Conservation (phyloP, 2,888 invertebrate species). For the Acanthosepion lycidas region DNA sequence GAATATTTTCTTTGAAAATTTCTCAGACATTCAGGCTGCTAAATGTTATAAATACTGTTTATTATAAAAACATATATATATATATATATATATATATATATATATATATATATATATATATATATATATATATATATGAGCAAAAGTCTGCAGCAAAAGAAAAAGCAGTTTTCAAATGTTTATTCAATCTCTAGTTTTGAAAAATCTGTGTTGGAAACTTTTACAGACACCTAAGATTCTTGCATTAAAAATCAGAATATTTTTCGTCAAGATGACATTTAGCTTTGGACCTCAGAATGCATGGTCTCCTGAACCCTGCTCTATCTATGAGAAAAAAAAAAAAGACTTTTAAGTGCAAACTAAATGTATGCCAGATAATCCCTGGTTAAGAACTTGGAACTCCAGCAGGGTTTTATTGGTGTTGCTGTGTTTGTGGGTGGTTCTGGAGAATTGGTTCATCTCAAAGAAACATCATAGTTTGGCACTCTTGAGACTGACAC, state of each 20-base stretch:
- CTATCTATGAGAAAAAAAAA: background rate
- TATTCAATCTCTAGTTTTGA: too few relatives aligned
- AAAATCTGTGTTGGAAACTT: too few relatives aligned
- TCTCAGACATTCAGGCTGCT: too few relatives aligned
- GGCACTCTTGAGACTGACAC: background rate
- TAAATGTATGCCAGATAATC: background rate
- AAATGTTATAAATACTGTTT: too few relatives aligned
- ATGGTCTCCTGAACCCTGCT: background rate
- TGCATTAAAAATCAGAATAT: background rate
- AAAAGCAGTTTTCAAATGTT: too few relatives aligned
- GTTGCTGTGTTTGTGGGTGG: background rate
- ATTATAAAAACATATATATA: too few relatives aligned
- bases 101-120: too few relatives aligned
- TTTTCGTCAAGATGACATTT: background rate
- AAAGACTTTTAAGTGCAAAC: background rate
- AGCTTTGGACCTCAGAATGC: background rate
- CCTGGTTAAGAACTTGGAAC: background rate
- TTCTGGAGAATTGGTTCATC: background rate
- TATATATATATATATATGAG: too few relatives aligned
- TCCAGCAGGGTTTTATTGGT: background rate
- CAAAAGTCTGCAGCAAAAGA: too few relatives aligned
- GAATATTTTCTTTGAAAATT: too few relatives aligned
- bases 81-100: too few relatives aligned
- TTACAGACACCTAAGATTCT: too few relatives aligned
- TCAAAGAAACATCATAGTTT: background rate